Evolutionary conservation across 2,888 invertebrate species (phyloP), one percentile per base, ranked within the genome.

Genomic region (Ennomos erosarius): DNA sequence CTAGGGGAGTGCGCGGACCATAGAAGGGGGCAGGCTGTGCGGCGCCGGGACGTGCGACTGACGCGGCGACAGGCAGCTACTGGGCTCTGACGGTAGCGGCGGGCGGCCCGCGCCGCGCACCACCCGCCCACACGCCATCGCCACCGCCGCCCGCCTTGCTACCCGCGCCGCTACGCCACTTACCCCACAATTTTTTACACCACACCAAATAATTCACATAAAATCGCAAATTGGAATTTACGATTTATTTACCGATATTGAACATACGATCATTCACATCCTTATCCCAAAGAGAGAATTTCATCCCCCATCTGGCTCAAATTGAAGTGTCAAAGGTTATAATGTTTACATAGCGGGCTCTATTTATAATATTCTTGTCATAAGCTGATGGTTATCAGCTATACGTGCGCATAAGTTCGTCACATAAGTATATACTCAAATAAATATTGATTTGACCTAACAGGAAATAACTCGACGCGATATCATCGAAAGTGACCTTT

Each of bases 121-220:
- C 35, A 39, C 43, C 53, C 44, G 48, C 43, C 57, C 47, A 51
- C 56, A 37, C 47, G 45, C 34, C 35, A 42, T 16, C 39, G 34
- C 43, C 52, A 12, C 76, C 79, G 78, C 78, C 73, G 75, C 76
- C 80, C 78, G 73, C 80, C 86, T 45, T 53, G 51, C 49, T 83
- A 83, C 82, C 84, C 83, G 83, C 84, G 79, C 58, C 50, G 72
- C 84, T 86, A 84, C 84, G 79, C 80, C 83, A 84, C 82, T 85
- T 84, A 85, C 85, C 85, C 85, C 78, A 82, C 85, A 83, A 84
- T 85, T 83, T 85, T 85, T 84, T 81, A 82, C 82, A 82, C 84
- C 81, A 79, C 81, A 79, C 79, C 74, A 68, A 79, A 79, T 75
- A 71, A 75, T 74, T 75, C 62, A 62, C 62, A 74, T 71, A 63